These are phyloP conservation scores for Drosophila melanica DNA, from an alignment of 1,140 invertebrate species.

Conservation along the genomic window DNA sequence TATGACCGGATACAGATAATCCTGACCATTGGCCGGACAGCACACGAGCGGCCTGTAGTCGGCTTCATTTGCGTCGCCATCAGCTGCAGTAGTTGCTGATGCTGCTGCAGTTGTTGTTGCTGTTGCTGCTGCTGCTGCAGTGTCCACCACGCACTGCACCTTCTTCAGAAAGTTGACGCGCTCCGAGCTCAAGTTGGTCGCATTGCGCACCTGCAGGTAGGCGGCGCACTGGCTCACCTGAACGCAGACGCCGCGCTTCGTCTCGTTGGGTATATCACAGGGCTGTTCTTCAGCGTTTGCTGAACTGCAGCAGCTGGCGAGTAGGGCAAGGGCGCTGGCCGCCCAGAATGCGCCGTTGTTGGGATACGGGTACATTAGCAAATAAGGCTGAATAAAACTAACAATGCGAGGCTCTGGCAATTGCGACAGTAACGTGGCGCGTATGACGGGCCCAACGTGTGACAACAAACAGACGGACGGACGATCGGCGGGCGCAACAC, in stretches of 20 bases:
- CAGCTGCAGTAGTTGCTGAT: neutral
- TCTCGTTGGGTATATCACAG: conserved; percentile 79
- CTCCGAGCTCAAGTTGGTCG: conserved; percentile 69
- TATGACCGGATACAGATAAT: conserved; percentile 71
- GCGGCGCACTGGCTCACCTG: conserved; percentile 67
- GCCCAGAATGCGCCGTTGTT: conserved; percentile 47
- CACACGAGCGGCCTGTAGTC: conserved; percentile 64
- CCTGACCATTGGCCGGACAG: conserved; percentile 75
- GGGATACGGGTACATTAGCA: conserved; percentile 36
- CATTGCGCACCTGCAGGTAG: conserved; percentile 73
- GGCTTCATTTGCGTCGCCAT: neutral
- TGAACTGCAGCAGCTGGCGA: conserved; percentile 18
- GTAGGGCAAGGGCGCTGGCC: conserved; percentile 33
- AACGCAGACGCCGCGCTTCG: conserved; percentile 67
- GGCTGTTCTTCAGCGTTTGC: neutral
- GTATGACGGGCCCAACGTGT: neutral
- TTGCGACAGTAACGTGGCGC: conserved; percentile 33
- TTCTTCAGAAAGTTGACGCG: conserved; percentile 81
- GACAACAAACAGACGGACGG: neutral
- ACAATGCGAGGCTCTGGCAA: conserved; percentile 12
- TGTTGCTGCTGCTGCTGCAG: neutral
- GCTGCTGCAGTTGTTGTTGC: neutral
- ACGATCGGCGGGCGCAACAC: conserved; percentile 13
- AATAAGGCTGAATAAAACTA: conserved; percentile 2
- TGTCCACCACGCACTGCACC: conserved; percentile 68